A percentile compares a stretch with the other conserved stretches of the same genome.
Evolutionary conservation across 2,888 invertebrate species (phyloP).

Genomic region (Hesperia comma): DNA sequence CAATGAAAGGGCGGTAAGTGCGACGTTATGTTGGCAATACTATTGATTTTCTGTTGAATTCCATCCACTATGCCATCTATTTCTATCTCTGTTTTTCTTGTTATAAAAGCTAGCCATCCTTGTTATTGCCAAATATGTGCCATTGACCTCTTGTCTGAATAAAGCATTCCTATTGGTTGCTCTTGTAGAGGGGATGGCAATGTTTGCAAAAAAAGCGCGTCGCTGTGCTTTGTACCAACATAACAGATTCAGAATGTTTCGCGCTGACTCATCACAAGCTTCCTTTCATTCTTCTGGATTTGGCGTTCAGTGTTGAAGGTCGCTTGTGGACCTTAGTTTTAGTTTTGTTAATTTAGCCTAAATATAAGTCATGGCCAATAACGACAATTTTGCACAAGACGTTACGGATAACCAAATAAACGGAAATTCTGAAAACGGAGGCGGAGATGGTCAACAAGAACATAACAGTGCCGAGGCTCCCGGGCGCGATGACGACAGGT

Average conservation of each 20-base stretch:
- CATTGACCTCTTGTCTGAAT: conserved; percentile 66
- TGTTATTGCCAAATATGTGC: conserved; percentile 56
- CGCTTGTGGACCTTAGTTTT: conserved; percentile 76
- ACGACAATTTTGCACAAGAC: conserved; percentile 91
- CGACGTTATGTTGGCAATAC: conserved; percentile 54
- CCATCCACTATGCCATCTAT: conserved; percentile 5
- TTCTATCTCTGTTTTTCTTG: conserved; percentile 51
- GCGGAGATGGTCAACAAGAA: conserved; percentile 87
- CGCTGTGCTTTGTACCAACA: conserved; percentile 47
- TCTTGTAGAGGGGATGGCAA: conserved; percentile 50
- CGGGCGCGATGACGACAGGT: conserved; percentile 93
- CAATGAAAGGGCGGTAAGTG: conserved; percentile 49
- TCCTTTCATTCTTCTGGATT: conserved; percentile 80
- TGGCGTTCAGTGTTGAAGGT: conserved; percentile 81
- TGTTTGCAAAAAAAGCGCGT: conserved; percentile 49
- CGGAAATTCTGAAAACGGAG: conserved; percentile 85
- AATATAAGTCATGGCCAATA: conserved; percentile 86
- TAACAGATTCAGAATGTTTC: conserved; percentile 43
- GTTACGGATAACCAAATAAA: conserved; percentile 88
- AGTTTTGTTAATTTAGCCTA: conserved; percentile 84
- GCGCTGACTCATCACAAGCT: conserved; percentile 55
- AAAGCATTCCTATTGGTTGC: conserved; percentile 60
- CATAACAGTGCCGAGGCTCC: conserved; percentile 90
- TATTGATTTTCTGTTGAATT: conserved; percentile 54
- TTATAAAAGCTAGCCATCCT: conserved; percentile 45